Base-by-base conservation (phyloP, 2,797 vertebrate species). In the Danio jaintianensis region DNA sequence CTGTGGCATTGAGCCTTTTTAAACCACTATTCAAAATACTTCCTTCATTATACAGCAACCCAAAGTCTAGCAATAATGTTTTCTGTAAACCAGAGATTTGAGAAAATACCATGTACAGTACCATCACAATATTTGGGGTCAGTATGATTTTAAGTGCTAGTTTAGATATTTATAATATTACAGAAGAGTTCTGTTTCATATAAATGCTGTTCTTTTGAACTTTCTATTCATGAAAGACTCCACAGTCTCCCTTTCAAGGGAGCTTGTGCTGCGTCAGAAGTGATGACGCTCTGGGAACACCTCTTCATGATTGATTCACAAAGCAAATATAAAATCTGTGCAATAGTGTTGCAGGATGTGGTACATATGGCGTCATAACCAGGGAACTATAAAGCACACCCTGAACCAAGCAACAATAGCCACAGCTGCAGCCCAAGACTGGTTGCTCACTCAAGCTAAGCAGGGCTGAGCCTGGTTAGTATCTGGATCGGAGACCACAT, bases 1-100 rank as follows among this genome's bases (percentile, higher is more conserved):
- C 4, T 42, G 67, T 61, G 78, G 63, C 36, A 78, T 56, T 80
- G 45, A 43, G n/a, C 78, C 52, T 50, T 0, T 1, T 48, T 58
- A n/a, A n/a, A 83, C 59, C 82, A 69, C 72, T 79, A 53, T 55
- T 72, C 56, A 69, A 29, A 70, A 71, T 52, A 47, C 5, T 20
- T 42, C 16, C 40, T 55, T 66, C 43, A 50, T 48, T 72, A 9
- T 45, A n/a, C 38, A 48, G 58, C 74, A 6, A 11, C 45, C 29
- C 13, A 9, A 22, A 62, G 10, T 22, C 58, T 36, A 62, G 58
- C 58, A 62, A 75, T 74, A 36, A 74, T 74, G 29, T 38, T 75
- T 38, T 47, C 8, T 16, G 47, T 73, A 59, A 36, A 73, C 18
- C 22, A 61, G 43, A 43, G 10, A 22, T 40, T 29, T 45, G 20